phyloP scores from a whole-genome alignment of 2,888 invertebrate species.

The Eupithecia vulgata region DNA sequence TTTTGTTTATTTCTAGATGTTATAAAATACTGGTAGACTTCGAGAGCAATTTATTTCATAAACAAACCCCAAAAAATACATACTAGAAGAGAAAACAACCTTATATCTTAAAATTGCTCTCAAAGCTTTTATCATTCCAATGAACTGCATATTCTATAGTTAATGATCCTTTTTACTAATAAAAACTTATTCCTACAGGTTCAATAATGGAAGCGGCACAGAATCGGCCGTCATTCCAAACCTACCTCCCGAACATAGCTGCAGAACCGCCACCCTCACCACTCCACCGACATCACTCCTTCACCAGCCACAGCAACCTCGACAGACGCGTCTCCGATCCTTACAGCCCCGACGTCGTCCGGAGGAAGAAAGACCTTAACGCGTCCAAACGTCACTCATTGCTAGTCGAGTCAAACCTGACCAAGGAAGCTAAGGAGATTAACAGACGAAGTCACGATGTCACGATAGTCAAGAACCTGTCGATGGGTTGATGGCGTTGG shows the following conservation, averaged over 20 bases:
- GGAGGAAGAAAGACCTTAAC: slow-evolving; percentile 74
- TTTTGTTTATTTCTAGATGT: background rate
- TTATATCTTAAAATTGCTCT: background rate
- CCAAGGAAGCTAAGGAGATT: slow-evolving; percentile 70
- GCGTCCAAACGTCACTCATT: slow-evolving; percentile 74
- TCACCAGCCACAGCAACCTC: slow-evolving; percentile 57
- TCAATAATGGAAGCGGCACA: slow-evolving; percentile 90
- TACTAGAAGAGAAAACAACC: background rate
- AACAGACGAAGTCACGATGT: slow-evolving; percentile 75
- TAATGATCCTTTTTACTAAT: background rate
- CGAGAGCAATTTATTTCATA: background rate
- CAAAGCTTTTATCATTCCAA: background rate
- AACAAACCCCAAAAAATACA: background rate
- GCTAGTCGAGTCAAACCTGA: slow-evolving; percentile 72
- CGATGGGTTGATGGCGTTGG: slow-evolving; percentile 71
- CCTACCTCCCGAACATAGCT: slow-evolving; percentile 71
- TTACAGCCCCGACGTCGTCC: slow-evolving; percentile 70
- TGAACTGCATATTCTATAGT: too few species aligned
- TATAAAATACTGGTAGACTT: background rate
- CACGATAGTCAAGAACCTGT: slow-evolving; percentile 72
- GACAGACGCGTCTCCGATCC: slow-evolving; percentile 76
- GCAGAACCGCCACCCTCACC: slow-evolving; percentile 62
- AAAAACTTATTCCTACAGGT: slow-evolving; percentile 56
- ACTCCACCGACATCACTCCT: slow-evolving; percentile 65
- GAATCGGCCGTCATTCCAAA: slow-evolving; percentile 83